Conservation (phyloP, 2,113 vertebrate species). For the Eretmochelys imbricata region DNA sequence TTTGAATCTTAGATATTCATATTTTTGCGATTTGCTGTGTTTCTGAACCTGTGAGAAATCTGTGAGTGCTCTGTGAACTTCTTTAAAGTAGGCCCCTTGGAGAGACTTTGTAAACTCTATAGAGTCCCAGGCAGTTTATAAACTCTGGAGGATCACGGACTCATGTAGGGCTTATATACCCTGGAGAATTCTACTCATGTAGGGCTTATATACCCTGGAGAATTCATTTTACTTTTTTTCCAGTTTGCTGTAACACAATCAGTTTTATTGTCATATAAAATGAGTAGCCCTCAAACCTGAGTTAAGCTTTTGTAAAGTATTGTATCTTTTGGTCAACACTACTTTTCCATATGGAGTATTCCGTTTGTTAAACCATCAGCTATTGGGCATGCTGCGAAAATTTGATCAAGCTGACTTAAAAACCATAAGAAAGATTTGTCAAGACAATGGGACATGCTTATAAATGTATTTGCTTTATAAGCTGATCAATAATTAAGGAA, state of each 20-base stretch:
- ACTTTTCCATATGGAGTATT: background rate
- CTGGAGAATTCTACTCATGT: background rate
- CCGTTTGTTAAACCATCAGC: background rate
- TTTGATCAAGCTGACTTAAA: background rate
- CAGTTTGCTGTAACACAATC: background rate
- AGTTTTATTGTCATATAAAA: background rate
- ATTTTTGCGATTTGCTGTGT: background rate
- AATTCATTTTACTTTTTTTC: conserved; percentile 10
- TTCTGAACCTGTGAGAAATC: background rate
- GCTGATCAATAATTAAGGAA: background rate
- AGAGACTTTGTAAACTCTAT: background rate
- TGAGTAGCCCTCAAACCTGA: background rate
- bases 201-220: background rate
- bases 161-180: background rate
- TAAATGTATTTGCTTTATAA: background rate
- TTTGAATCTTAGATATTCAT: conserved; percentile 7
- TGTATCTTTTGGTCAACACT: background rate
- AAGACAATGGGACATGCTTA: background rate
- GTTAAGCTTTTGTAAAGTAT: background rate
- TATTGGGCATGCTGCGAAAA: background rate
- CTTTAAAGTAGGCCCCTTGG: background rate
- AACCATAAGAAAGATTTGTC: background rate
- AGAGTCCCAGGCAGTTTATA: conserved; percentile 9
- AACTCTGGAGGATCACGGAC: conserved; percentile 7
- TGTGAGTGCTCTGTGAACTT: conserved; percentile 16